Conservation (phyloP, 2,888 invertebrate species). For the Aromia moschata region DNA sequence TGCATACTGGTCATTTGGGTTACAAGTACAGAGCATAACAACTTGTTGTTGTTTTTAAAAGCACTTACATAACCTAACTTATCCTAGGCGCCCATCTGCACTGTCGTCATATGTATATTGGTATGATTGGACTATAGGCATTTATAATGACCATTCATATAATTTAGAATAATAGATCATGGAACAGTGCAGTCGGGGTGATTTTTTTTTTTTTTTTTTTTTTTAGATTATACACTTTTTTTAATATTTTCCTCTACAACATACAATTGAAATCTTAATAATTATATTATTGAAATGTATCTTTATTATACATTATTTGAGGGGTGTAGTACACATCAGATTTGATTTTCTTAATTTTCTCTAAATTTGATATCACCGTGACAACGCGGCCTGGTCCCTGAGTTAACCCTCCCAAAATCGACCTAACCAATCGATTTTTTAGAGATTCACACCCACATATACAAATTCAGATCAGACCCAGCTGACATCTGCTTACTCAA, state of each 20-base stretch:
- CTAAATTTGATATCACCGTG: constrained; percentile 64
- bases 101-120: constrained; percentile 44
- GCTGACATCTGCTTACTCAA: constrained; percentile 35
- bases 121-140: constrained; percentile 48
- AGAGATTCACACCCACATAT: constrained; percentile 49
- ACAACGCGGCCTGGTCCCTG: constrained; percentile 67
- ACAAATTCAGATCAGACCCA: constrained; percentile 41
- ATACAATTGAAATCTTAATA: constrained; percentile 61
- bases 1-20: constrained; percentile 68
- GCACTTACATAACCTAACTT: constrained; percentile 64
- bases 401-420: constrained; percentile 61
- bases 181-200: constrained; percentile 57
- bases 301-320: constrained; percentile 54
- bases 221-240: constrained; percentile 51
- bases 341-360: constrained; percentile 62
- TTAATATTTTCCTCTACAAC: constrained; percentile 56
- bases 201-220: constrained; percentile 45
- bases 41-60: constrained; percentile 64
- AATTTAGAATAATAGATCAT: constrained; percentile 55
- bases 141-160: constrained; percentile 42
- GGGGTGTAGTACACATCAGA: constrained; percentile 58
- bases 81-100: constrained; percentile 58
- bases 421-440: constrained; percentile 45
- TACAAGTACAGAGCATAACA: constrained; percentile 65
- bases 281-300: constrained; percentile 61